Evolutionary conservation across 2,797 vertebrate genomes (phyloP).

Genomic region (Dryobates pubescens): DNA sequence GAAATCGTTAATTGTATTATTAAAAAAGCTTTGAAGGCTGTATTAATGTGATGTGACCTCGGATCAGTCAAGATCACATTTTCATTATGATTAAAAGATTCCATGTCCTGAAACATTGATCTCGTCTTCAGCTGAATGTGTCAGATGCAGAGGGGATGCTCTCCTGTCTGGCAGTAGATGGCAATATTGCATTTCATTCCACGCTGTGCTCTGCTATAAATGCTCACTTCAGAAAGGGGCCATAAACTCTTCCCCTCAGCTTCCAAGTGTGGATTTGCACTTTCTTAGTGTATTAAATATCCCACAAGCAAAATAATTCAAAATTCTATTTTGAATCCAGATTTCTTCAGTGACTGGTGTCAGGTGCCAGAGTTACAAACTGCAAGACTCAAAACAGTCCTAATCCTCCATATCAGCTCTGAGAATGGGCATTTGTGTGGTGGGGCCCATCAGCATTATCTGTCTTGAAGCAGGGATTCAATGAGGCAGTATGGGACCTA

Average conservation of each 20-base stretch:
- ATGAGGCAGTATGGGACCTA: background rate
- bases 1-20: constrained; percentile 41
- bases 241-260: constrained; percentile 2
- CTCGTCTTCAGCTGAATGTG: background rate
- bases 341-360: background rate
- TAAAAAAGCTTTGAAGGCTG: constrained; percentile 36
- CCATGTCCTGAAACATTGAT: constrained; percentile 42
- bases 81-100: constrained; percentile 60
- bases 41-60: constrained; percentile 43
- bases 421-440: background rate
- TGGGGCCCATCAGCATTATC: background rate
- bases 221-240: constrained; percentile 47
- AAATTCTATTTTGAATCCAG: background rate
- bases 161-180: constrained; percentile 36
- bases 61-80: constrained; percentile 30
- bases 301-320: background rate
- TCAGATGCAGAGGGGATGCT: background rate
- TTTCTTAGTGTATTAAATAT: background rate
- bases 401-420: background rate
- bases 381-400: background rate
- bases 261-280: background rate
- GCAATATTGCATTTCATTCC: constrained; percentile 72
- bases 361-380: background rate
- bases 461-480: background rate
- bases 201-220: background rate